Conservation (phyloP, 2,113 vertebrate species). For the Lasiurus cinereus region DNA sequence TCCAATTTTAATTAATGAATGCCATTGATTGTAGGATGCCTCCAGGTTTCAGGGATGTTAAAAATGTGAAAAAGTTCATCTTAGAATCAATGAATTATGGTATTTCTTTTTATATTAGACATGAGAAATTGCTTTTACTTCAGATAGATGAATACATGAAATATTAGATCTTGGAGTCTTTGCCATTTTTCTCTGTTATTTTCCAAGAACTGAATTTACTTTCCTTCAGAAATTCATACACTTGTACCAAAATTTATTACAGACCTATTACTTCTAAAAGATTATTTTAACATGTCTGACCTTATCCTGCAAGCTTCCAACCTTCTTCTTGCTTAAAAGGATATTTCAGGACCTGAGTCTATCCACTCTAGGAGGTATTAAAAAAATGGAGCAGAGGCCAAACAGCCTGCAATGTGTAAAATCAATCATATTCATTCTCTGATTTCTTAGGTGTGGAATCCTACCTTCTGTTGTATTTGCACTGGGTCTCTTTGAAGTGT, state of each 20-base stretch:
- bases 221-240: conserved; percentile 41
- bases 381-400: not conserved
- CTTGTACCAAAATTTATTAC: conserved; percentile 31
- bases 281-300: conserved; percentile 54
- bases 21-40: not conserved
- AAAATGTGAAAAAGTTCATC: not conserved
- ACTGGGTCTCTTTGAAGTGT: not conserved
- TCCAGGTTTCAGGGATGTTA: not conserved
- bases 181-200: conserved; percentile 50
- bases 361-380: not conserved
- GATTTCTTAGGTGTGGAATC: not conserved
- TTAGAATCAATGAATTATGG: not conserved
- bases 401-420: not conserved
- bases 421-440: not conserved
- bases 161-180: not conserved
- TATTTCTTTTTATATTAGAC: conserved; percentile 14
- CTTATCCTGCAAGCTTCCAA: not conserved
- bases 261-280: conserved; percentile 9
- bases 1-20: conserved; percentile 11
- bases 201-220: conserved; percentile 57
- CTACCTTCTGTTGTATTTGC: not conserved
- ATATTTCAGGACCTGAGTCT: not conserved
- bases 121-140: conserved; percentile 39
- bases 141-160: conserved; percentile 38
- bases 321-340: conserved; percentile 43